Evolutionary conservation across 2,888 invertebrate species (phyloP).

Genomic region (Glyphotaelius pellucidus): DNA sequence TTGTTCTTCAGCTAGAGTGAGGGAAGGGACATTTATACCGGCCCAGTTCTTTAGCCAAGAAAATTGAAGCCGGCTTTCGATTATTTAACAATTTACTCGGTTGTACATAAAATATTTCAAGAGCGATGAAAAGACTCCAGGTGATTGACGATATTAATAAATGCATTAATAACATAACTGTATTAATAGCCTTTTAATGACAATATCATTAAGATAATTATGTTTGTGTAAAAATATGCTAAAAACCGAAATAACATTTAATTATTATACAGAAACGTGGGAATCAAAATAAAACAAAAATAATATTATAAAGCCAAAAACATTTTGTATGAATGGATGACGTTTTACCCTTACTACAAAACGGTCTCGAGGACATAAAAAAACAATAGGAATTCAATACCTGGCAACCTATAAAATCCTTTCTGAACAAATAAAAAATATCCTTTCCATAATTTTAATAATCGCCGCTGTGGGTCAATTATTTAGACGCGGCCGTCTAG

Average conservation of each 20-base stretch:
- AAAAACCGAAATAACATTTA: not conserved
- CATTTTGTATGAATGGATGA: constrained; percentile 33
- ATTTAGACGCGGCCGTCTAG: constrained; percentile 56
- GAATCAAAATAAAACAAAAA: not conserved
- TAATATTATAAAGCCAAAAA: not conserved
- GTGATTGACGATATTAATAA: too few relatives aligned
- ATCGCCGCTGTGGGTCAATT: constrained; percentile 65
- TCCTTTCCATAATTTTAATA: constrained; percentile 62
- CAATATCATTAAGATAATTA: too few relatives aligned
- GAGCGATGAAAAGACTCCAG: too few relatives aligned
- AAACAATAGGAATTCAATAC: constrained; percentile 59
- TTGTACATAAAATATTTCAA: too few relatives aligned
- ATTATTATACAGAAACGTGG: not conserved
- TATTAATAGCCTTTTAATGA: too few relatives aligned
- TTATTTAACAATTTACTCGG: too few relatives aligned
- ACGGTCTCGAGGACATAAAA: constrained; percentile 38
- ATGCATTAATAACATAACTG: too few relatives aligned
- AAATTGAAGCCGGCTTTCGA: too few relatives aligned
- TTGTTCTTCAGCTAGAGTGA: too few relatives aligned
- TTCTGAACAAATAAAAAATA: constrained; percentile 53
- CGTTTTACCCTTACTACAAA: not conserved
- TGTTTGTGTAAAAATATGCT: not conserved
- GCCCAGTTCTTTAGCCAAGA: too few relatives aligned
- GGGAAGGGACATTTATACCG: too few relatives aligned
- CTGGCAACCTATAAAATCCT: constrained; percentile 59